phyloP scores from a whole-genome alignment of 2,888 invertebrate species.

The Agrotis exclamationis region DNA sequence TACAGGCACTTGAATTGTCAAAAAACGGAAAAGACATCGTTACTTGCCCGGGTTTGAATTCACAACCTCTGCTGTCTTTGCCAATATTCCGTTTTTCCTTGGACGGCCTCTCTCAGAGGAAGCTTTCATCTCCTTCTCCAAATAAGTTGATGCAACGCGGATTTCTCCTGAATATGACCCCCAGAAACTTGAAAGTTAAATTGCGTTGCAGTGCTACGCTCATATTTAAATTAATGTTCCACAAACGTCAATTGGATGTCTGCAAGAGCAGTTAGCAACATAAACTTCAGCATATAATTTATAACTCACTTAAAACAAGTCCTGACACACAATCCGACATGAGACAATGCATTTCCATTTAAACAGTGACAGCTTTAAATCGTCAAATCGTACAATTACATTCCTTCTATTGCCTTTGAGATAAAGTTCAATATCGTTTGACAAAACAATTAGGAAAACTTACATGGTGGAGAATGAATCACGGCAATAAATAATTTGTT shows the following conservation, averaged over 20 bases:
- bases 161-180: no score
- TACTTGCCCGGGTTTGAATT: no score
- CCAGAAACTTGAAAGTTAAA: background rate
- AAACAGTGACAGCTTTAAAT: slow-evolving; percentile 24
- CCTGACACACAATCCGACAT: background rate
- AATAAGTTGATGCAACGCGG: no score
- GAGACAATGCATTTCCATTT: slow-evolving; percentile 42
- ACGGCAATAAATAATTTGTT: slow-evolving; percentile 12
- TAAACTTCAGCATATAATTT: slow-evolving; percentile 21
- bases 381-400: background rate
- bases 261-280: slow-evolving; percentile 20
- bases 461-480: slow-evolving; percentile 19
- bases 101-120: no score
- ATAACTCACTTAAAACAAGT: slow-evolving; percentile 17
- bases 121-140: no score
- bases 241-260: slow-evolving; percentile 4
- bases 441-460: slow-evolving; percentile 10
- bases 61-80: no score
- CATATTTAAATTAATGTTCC: background rate
- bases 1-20: no score
- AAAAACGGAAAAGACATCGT: no score
- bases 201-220: background rate
- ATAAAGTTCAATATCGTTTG: slow-evolving; percentile 26
- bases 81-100: no score
- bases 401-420: background rate